phyloP scores from a whole-genome alignment of 2,888 invertebrate genomes.

The Acleris laterana region DNA sequence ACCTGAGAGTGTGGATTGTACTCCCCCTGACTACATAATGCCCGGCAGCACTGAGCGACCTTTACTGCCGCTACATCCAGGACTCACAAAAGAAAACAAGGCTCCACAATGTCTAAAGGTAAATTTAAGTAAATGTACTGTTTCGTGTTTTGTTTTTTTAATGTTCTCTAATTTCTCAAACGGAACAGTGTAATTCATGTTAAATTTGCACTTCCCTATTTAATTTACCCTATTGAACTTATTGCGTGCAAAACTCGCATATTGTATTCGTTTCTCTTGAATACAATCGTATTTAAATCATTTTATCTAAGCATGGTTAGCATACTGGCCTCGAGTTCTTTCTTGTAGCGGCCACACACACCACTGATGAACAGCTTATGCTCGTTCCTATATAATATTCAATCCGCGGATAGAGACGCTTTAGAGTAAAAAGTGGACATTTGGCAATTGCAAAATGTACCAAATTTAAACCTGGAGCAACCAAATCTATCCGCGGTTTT shows the following conservation, averaged over 20 bases:
- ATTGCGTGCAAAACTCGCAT: neutral
- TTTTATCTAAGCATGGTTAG: too few species aligned
- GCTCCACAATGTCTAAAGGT: conserved; percentile 94
- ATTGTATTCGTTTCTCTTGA: neutral
- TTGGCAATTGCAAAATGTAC: too few species aligned
- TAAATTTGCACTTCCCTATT: conserved; percentile 4
- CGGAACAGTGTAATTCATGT: neutral
- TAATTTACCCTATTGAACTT: neutral
- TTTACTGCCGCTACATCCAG: conserved; percentile 94
- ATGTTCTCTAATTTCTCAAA: neutral
- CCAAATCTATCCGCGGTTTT: too few species aligned
- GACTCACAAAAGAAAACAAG: conserved; percentile 93
- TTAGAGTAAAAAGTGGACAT: too few species aligned
- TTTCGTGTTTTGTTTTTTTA: too few species aligned
- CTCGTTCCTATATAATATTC: too few species aligned
- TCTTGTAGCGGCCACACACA: too few species aligned
- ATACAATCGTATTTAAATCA: neutral
- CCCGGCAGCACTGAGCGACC: conserved; percentile 95
- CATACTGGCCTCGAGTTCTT: too few species aligned
- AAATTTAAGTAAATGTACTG: too few species aligned
- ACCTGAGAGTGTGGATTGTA: conserved; percentile 97
- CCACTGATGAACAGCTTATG: too few species aligned
- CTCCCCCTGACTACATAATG: conserved; percentile 98
- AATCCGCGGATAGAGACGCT: too few species aligned
- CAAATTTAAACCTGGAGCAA: too few species aligned